Evolutionary conservation across 2,888 invertebrate genomes (phyloP), one percentile per base, ranked within the genome.

Genomic region (Brachyptera putata): DNA sequence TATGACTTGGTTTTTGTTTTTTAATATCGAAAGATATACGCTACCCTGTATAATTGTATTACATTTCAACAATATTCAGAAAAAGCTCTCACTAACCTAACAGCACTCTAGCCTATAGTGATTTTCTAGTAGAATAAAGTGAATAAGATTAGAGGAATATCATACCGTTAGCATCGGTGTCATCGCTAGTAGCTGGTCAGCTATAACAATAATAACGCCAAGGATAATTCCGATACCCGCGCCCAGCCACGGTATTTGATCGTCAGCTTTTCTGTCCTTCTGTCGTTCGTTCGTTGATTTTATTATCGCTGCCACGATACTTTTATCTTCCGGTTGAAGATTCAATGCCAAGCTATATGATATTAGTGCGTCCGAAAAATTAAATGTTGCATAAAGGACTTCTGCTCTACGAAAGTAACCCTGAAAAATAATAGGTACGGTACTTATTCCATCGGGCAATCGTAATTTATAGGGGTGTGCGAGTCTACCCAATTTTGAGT

Each of bases 391-490:
- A 67, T 80, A 81, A 73, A 87, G 84, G 1, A 87, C 84, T 74
- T 88, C 87, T 43, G 83, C 88, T 69, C 84, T 82, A 25, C 87
- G 80, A 71, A 85, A 87, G 72, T 87, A 86, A 13, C 87, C 87
- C 86, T 86, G 68, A 57, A 72, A 69, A 61, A 60, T 58, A 65
- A 43, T 41, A 56, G 14, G 13, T 57, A 57, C n/a, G n/a, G n/a
- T n/a, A 7, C 11, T 50, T 16, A 21, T 60, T 14, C 25, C 24
- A 30, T 30, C 30, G 11, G n/a, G n/a, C n/a, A n/a, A n/a, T n/a
- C n/a, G n/a, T n/a, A n/a, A n/a, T n/a, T n/a, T n/a, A n/a, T n/a
- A n/a, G n/a, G n/a, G n/a, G n/a, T n/a, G n/a, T n/a, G n/a, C n/a
- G n/a, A n/a, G n/a, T n/a, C n/a, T n/a, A n/a, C n/a, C n/a, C n/a